phyloP scores from a whole-genome alignment of 92 coral and sea anemone genomes.

The Actinostola sp. region DNA sequence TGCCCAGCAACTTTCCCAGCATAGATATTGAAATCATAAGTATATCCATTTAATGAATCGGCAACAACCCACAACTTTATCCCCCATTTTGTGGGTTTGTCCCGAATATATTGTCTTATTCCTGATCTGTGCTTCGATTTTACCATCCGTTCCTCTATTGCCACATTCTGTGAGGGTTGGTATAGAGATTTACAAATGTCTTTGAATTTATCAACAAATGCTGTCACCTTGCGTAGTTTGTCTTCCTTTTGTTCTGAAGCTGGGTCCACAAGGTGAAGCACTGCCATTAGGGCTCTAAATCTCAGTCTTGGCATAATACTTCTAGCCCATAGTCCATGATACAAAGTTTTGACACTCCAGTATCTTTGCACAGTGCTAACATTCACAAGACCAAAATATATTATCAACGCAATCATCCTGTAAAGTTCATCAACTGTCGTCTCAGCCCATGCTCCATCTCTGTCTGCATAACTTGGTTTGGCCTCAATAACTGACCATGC shows the following conservation, averaged over 20 bases:
- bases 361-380: conserved; percentile 17
- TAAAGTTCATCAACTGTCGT: conserved; percentile 34
- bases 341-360: conserved; percentile 50
- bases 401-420: conserved; percentile 20
- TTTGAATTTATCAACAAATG: conserved; percentile 46
- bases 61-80: conserved; percentile 58
- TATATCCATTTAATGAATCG: conserved; percentile 48
- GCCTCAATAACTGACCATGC: conserved; percentile 21
- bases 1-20: conserved; percentile 2
- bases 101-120: conserved; percentile 50
- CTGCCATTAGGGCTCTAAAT: conserved; percentile 36
- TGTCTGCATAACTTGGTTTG: conserved; percentile 33
- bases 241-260: conserved; percentile 18
- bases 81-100: conserved; percentile 57
- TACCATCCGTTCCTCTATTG: conserved; percentile 71
- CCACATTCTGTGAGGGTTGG: conserved; percentile 59
- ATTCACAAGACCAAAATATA: conserved; percentile 40
- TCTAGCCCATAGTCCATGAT: conserved; percentile 51
- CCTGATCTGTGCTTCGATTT: conserved; percentile 65
- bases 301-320: conserved; percentile 3
- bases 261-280: conserved; percentile 48
- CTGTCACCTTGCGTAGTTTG: conserved; percentile 54
- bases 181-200: conserved; percentile 41
- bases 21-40: conserved; percentile 59
- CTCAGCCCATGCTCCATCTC: conserved; percentile 32